These are phyloP conservation scores for Phoxinus dragarum DNA, from an alignment of 2,797 vertebrate genomes.

Conservation along the genomic window DNA sequence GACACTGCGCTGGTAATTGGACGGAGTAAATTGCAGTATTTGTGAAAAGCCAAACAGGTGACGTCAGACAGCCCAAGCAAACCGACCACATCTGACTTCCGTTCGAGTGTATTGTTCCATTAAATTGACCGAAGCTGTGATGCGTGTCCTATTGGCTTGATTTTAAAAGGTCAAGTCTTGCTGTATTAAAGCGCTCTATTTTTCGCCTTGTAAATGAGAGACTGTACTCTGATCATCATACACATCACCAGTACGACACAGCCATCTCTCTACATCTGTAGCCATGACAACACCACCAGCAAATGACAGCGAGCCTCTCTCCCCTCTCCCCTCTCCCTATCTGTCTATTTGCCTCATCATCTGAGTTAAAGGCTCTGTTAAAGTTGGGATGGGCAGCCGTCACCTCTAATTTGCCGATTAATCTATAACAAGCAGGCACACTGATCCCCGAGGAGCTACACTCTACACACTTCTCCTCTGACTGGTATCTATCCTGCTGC, in stretches of 20 bases:
- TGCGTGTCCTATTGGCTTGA: slow-evolving; percentile 50
- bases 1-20: slow-evolving; percentile 78
- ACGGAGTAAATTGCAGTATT: slow-evolving; percentile 80
- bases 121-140: slow-evolving; percentile 45
- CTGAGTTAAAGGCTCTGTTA: slow-evolving; percentile 55
- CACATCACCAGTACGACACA: slow-evolving; percentile 15
- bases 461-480: slow-evolving; percentile 74
- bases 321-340: not conserved
- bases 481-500: slow-evolving; percentile 61
- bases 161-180: slow-evolving; percentile 57
- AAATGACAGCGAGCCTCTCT: slow-evolving; percentile 34
- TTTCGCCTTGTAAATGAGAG: slow-evolving; percentile 38
- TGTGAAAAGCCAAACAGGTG: slow-evolving; percentile 60
- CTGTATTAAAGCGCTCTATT: slow-evolving; percentile 43
- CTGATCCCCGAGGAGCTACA: slow-evolving; percentile 69
- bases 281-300: slow-evolving; percentile 55
- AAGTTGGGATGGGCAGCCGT: slow-evolving; percentile 43
- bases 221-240: slow-evolving; percentile 41
- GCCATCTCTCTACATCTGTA: slow-evolving; percentile 41
- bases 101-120: slow-evolving; percentile 30
- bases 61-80: slow-evolving; percentile 41
- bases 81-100: not conserved
- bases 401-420: slow-evolving; percentile 78
- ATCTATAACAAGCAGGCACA: slow-evolving; percentile 76
- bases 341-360: slow-evolving; percentile 51